Base-by-base conservation (phyloP, 2,113 vertebrate genomes). In the Tinamus guttatus region DNA sequence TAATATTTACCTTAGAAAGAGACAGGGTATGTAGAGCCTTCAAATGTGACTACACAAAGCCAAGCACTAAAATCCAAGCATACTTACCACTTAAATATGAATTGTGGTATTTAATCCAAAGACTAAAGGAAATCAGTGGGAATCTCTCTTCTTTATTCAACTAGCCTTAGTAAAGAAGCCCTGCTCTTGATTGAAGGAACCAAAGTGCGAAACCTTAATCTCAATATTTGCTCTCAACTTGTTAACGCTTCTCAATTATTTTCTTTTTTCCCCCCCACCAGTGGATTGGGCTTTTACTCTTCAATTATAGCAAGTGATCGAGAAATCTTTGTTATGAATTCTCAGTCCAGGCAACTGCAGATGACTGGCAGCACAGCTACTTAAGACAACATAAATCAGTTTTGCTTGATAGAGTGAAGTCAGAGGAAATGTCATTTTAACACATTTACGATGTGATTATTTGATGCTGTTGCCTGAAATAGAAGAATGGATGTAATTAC, bases 401-500 rank as follows among this genome's bases (percentile, higher is more conserved):
- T 92, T 90, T 90, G 32, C 34, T 73, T 20, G 69, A 52, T 49
- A 81, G 69, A 2, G 2, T 69, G 52, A 90, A 91, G 84, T 40
- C 89, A 84, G 65, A 85, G 77, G 52, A 95, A 94, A 79, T 34
- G 38, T 75, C 47, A 25, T 13, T 90, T 89, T 93, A 78, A 90
- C 86, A 71, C 20, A 69, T 79, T 82, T 85, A 56, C 74, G 24
- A 82, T 63, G 62, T 65, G 65, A 92, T 87, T 95, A 83, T 51
- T 87, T 76, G 74, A 76, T 81, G 65, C 38, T 81, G n/a, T 68
- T 89, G 38, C n/a, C 47, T 90, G 21, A 41, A 94, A 62, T 24
- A 92, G 89, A 93, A 94, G 40, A 93, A 86, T 52, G 34, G 58
- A 81, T 62, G 81, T 92, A 78, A 90, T 94, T 86, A 71, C n/a